phyloP scores from a whole-genome alignment of 37 sponge, comb jelly and placozoan species.

The Agelas oroides region DNA sequence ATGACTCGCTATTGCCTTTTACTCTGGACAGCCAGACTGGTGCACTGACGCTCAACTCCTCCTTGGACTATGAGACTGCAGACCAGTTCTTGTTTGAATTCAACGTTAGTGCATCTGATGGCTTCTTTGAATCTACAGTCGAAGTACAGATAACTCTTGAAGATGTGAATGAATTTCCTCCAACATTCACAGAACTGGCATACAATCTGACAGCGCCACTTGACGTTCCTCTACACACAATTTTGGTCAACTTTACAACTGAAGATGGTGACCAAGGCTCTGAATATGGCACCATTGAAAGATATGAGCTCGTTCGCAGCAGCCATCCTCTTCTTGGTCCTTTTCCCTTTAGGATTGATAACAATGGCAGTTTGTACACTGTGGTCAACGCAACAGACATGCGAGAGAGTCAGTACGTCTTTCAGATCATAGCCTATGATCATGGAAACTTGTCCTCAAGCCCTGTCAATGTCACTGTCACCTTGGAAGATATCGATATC shows the following conservation, averaged over 20 bases:
- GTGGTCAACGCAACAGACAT: constrained; percentile 14
- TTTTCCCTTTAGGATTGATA: constrained; percentile 48
- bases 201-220: constrained; percentile 36
- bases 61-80: constrained; percentile 36
- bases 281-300: constrained; percentile 28
- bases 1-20: neutral
- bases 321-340: constrained; percentile 3
- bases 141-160: constrained; percentile 19
- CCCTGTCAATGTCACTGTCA: constrained; percentile 42
- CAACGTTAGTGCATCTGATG: constrained; percentile 45
- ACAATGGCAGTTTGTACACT: constrained; percentile 41
- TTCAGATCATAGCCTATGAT: constrained; percentile 38
- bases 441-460: constrained; percentile 17
- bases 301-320: constrained; percentile 27
- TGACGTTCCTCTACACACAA: neutral
- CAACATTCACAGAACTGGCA: constrained; percentile 21
- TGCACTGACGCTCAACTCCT: constrained; percentile 12
- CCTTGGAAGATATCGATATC: constrained; percentile 18
- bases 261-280: constrained; percentile 48
- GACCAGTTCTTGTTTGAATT: constrained; percentile 5
- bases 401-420: constrained; percentile 32
- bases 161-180: constrained; percentile 66
- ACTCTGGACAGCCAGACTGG: constrained; percentile 26
- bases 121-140: neutral
- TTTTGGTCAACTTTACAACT: constrained; percentile 26